phyloP scores from a whole-genome alignment of 2,113 vertebrate genomes.

The Pedetes capensis region DNA sequence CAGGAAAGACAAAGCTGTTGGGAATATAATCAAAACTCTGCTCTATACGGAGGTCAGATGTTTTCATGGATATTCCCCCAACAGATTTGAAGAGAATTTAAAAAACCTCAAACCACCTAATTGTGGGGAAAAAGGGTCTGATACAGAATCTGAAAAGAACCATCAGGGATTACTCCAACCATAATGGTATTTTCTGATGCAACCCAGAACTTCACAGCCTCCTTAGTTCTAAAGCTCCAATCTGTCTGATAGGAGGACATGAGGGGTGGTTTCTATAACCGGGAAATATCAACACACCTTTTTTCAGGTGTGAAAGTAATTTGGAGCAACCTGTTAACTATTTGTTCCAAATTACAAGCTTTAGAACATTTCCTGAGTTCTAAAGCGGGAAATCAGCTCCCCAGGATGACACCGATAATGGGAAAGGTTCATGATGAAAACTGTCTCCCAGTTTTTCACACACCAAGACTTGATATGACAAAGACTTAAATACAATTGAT shows the following conservation, averaged over 20 bases:
- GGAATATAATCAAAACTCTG: constrained; percentile 63
- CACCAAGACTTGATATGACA: neutral
- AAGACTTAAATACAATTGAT: constrained; percentile 71
- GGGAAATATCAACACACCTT: neutral
- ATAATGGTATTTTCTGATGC: neutral
- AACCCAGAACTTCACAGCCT: constrained; percentile 55
- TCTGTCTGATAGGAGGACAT: neutral
- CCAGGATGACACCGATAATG: neutral
- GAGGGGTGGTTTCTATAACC: neutral
- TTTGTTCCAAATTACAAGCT: constrained; percentile 58
- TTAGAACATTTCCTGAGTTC: constrained; percentile 49
- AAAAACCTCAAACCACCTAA: constrained; percentile 43
- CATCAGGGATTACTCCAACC: neutral
- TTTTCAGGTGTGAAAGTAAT: constrained; percentile 8
- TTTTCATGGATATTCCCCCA: constrained; percentile 63
- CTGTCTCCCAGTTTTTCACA: neutral
- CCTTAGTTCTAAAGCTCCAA: neutral
- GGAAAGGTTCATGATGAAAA: neutral
- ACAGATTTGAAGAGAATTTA: constrained; percentile 13
- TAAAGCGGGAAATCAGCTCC: constrained; percentile 21
- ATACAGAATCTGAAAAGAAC: neutral
- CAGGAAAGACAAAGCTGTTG: constrained; percentile 47
- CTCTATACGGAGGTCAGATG: neutral
- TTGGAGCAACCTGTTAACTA: constrained; percentile 31
- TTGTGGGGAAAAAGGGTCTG: neutral